Percentiles rank a stretch among this genome's conserved stretches.
Evolutionary conservation across 2,888 invertebrate species (phyloP).

Genomic region (Meganola albula): DNA sequence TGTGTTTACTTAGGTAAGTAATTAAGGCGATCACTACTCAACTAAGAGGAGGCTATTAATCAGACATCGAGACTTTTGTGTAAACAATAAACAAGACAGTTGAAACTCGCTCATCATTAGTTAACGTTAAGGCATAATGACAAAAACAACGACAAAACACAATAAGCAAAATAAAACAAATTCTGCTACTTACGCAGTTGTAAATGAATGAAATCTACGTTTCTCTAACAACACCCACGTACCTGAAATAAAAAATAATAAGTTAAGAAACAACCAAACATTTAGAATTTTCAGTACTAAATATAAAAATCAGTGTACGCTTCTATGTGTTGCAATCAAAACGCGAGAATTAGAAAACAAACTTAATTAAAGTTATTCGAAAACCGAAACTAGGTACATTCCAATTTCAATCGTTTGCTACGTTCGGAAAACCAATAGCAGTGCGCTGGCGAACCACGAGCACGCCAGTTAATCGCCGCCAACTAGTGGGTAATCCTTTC

Average conservation of each 20-base stretch:
- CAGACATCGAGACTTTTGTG: slow-evolving; percentile 7
- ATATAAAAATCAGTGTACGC: too few relatives aligned
- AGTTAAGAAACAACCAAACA: neutral
- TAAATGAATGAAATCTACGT: slow-evolving; percentile 54
- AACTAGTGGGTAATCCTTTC: slow-evolving; percentile 70
- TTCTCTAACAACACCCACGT: slow-evolving; percentile 66
- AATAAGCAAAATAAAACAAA: slow-evolving; percentile 45
- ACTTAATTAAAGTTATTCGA: slow-evolving; percentile 43
- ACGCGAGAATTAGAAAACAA: slow-evolving; percentile 19
- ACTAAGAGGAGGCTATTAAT: slow-evolving; percentile 12
- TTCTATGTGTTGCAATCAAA: slow-evolving; percentile 8
- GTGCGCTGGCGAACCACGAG: slow-evolving; percentile 51
- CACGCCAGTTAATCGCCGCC: slow-evolving; percentile 64
- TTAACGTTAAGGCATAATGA: slow-evolving; percentile 15
- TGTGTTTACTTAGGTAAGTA: slow-evolving; percentile 15
- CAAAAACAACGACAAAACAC: slow-evolving; percentile 19
- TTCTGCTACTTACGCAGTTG: slow-evolving; percentile 64
- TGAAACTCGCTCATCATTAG: slow-evolving; percentile 8
- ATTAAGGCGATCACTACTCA: slow-evolving; percentile 16
- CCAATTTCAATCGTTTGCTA: slow-evolving; percentile 46
- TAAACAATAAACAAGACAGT: slow-evolving; percentile 5
- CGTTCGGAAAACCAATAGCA: slow-evolving; percentile 54
- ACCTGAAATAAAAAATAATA: slow-evolving; percentile 45
- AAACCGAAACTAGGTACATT: slow-evolving; percentile 39
- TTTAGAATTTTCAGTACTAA: too few relatives aligned